phyloP scores from a whole-genome alignment of 2,888 invertebrate genomes.

The Aquatica leii region DNA sequence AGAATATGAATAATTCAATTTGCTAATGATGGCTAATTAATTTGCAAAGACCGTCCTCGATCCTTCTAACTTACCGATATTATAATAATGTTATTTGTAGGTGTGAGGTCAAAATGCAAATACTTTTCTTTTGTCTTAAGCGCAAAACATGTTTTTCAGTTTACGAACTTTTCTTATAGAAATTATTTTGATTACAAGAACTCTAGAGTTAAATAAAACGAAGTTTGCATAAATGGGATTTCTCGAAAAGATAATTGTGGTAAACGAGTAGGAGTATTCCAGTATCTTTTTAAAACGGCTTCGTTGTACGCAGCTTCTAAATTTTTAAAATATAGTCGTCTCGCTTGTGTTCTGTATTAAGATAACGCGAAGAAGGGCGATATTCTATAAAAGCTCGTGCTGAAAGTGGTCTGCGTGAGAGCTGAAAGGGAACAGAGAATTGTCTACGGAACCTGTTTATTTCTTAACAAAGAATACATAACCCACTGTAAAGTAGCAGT shows the following conservation, averaged over 20 bases:
- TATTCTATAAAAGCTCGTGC: conserved; percentile 18
- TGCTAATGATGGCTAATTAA: too few relatives aligned
- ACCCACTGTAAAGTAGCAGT: conserved; percentile 21
- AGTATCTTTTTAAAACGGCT: conserved; percentile 43
- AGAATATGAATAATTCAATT: too few relatives aligned
- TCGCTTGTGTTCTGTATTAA: conserved; percentile 27
- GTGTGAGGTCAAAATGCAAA: too few relatives aligned
- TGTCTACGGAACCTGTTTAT: conserved; percentile 54
- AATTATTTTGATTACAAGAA: too few relatives aligned
- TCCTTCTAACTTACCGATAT: too few relatives aligned
- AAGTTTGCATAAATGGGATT: conserved; percentile 54
- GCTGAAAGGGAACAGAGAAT: conserved; percentile 48
- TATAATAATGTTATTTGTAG: too few relatives aligned
- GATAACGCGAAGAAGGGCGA: conserved; percentile 36
- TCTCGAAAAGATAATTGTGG: conserved; percentile 54
- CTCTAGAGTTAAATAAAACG: conserved; percentile 33
- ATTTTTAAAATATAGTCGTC: conserved; percentile 33
- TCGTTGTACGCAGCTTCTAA: conserved; percentile 42
- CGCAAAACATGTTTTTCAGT: background rate
- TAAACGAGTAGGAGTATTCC: conserved; percentile 42
- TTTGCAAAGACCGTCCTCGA: too few relatives aligned
- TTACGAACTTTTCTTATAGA: background rate
- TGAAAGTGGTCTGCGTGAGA: conserved; percentile 31
- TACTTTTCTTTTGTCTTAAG: too few relatives aligned
- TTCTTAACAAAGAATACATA: conserved; percentile 47